Conservation (phyloP, 1,140 invertebrate genomes). For the Cotesia chilonis region DNA sequence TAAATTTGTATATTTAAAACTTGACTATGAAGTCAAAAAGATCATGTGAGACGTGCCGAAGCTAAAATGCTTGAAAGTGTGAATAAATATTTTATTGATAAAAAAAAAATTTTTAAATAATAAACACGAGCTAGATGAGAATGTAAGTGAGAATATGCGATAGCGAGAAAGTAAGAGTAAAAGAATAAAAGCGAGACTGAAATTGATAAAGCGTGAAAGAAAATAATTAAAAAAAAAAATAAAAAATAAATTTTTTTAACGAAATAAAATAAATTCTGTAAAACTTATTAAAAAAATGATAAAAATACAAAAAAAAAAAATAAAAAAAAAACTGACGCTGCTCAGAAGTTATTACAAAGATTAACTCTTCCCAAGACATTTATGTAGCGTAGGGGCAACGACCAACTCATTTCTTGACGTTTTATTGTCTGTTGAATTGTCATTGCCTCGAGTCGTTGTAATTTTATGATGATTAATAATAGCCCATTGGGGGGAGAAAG, state of each 20-base stretch:
- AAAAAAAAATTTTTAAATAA: conserved; percentile 34
- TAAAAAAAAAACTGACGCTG: conserved; percentile 45
- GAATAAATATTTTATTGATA: conserved; percentile 62
- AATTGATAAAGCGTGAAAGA: neutral
- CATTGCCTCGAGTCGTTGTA: conserved; percentile 6
- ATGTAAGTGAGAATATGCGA: neutral
- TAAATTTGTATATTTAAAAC: conserved; percentile 61
- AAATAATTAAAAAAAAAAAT: neutral
- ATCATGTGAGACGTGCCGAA: conserved; percentile 46
- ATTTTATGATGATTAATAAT: conserved; percentile 43
- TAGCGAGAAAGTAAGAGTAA: conserved; percentile 1
- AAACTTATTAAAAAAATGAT: conserved; percentile 26
- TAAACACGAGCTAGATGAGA: conserved; percentile 1
- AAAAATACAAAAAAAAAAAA: conserved; percentile 10
- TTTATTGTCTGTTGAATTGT: conserved; percentile 4
- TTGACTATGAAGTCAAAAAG: conserved; percentile 45
- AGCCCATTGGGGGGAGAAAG: conserved; percentile 25
- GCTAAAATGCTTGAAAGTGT: conserved; percentile 58
- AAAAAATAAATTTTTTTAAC: neutral
- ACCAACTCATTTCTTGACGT: conserved; percentile 8
- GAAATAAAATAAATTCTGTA: conserved; percentile 17
- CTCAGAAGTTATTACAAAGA: conserved; percentile 59
- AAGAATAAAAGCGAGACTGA: neutral
- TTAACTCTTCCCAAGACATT: conserved; percentile 58
- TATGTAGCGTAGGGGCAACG: neutral